Percentiles rank a stretch among this genome's conserved stretches.
phyloP scores from a whole-genome alignment of 2,888 invertebrate genomes.

The Empis livida region DNA sequence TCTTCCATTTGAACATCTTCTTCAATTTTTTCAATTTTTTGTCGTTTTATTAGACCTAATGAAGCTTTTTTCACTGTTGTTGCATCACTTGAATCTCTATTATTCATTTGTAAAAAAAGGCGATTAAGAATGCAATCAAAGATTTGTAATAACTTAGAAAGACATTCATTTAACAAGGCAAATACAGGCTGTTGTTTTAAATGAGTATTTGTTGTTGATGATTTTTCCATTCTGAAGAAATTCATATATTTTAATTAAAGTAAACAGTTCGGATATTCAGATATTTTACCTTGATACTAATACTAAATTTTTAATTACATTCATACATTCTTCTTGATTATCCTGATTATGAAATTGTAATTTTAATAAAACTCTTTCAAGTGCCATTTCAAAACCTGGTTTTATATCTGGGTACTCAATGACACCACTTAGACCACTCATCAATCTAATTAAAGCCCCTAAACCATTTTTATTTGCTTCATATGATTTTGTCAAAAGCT shows the following conservation, averaged over 20 bases:
- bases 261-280: too few species aligned
- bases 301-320: conserved; percentile 38
- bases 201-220: conserved; percentile 12
- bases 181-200: conserved; percentile 23
- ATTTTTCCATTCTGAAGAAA: conserved; percentile 26
- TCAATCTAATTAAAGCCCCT: conserved; percentile 29
- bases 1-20: conserved; percentile 1
- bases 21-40: conserved; percentile 9
- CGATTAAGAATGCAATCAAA: conserved; percentile 27
- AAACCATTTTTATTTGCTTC: conserved; percentile 23
- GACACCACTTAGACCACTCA: conserved; percentile 29
- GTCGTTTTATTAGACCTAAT: conserved; percentile 4
- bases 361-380: conserved; percentile 29
- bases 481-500: conserved; percentile 27
- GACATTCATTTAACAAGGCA: conserved; percentile 25
- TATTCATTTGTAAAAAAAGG: conserved; percentile 23
- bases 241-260: neutral
- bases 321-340: conserved; percentile 28
- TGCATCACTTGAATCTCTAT: conserved; percentile 12
- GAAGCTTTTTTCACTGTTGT: conserved; percentile 12
- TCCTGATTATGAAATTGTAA: conserved; percentile 27
- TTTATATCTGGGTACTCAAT: conserved; percentile 29
- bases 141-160: conserved; percentile 30
- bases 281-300: conserved; percentile 30
- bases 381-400: conserved; percentile 30